Evolutionary conservation across 2,888 invertebrate genomes (phyloP).

Genomic region (Deilephila elpenor): DNA sequence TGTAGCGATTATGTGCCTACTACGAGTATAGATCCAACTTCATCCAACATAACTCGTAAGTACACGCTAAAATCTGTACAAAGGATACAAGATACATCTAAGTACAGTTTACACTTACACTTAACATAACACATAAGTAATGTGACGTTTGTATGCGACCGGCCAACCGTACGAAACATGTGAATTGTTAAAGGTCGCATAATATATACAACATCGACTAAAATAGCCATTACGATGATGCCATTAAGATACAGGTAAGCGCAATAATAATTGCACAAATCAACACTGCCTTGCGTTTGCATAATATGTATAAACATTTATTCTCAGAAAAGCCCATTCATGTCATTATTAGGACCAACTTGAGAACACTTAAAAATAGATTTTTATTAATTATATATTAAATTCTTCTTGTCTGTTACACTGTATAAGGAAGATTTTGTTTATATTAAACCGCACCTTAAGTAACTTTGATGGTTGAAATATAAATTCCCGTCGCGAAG

Average conservation of each 20-base stretch:
- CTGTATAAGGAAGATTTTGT: not conserved
- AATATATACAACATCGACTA: slow-evolving; percentile 49
- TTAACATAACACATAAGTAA: not conserved
- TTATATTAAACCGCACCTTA: not conserved
- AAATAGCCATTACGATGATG: slow-evolving; percentile 57
- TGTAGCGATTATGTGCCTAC: no score
- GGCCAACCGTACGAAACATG: slow-evolving; percentile 31
- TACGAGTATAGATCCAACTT: not conserved
- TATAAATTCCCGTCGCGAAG: slow-evolving; percentile 5
- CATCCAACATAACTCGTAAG: not conserved
- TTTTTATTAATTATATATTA: not conserved
- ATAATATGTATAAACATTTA: slow-evolving; percentile 24
- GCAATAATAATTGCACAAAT: slow-evolving; percentile 11
- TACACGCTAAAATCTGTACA: not conserved
- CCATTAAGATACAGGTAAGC: slow-evolving; percentile 46
- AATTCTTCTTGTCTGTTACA: not conserved
- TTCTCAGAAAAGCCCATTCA: slow-evolving; percentile 3
- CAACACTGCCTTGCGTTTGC: not conserved
- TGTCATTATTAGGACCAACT: no score
- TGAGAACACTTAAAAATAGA: not conserved
- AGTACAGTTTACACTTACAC: not conserved
- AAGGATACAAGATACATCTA: not conserved
- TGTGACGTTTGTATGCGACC: slow-evolving; percentile 4
- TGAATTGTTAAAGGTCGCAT: slow-evolving; percentile 39
- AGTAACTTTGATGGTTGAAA: slow-evolving; percentile 5